Base-by-base conservation (phyloP, 2,113 vertebrate species). In the Canis aureus region DNA sequence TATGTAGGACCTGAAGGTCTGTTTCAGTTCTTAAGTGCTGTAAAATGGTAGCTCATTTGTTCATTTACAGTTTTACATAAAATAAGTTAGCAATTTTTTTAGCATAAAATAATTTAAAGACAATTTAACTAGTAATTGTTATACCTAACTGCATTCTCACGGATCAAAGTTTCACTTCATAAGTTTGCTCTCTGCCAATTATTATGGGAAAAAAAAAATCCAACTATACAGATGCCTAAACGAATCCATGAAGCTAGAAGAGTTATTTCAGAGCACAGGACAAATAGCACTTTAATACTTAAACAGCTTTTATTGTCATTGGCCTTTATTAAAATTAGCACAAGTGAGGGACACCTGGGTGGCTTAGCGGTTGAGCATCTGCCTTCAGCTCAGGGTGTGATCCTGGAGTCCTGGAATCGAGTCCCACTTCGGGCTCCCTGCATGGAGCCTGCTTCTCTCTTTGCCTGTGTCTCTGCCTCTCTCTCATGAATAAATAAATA, bases 241-340 rank as follows among this genome's bases (percentile, higher is more conserved):
- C 81, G 92, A 90, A 94, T 29, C 53, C 16, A 83, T 91, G 93
- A 83, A 78, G 27, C 15, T 67, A 73, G 66, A 11, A 88, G 71
- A 64, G 59, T 38, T 73, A 25, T 62, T 87, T 83, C 67, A 84
- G 81, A 95, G 76, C 62, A 29, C 67, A 60, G 38, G 76, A 88
- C 78, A 84, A 92, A 79, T 55, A 59, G 19, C n/a, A n/a, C 19
- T 17, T 91, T 82, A 76, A 93, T 89, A 95, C 32, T 84, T 85
- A 97, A 95, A 53, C 25, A 85, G 57, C 64, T 92, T 95, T 80
- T 89, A 85, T 62, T 89, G 53, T 87, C 79, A 86, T 88, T 29
- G 73, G 57, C 57, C 43, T 35, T 49, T 49, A 49, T 80, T 93
- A 95, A 96, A 79, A 88, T 91, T 38, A 81, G 66, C 49, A 67